These are phyloP conservation scores for Caenorhabditis sulstoni DNA, from an alignment of 2,888 invertebrate genomes.

Conservation along the genomic window DNA sequence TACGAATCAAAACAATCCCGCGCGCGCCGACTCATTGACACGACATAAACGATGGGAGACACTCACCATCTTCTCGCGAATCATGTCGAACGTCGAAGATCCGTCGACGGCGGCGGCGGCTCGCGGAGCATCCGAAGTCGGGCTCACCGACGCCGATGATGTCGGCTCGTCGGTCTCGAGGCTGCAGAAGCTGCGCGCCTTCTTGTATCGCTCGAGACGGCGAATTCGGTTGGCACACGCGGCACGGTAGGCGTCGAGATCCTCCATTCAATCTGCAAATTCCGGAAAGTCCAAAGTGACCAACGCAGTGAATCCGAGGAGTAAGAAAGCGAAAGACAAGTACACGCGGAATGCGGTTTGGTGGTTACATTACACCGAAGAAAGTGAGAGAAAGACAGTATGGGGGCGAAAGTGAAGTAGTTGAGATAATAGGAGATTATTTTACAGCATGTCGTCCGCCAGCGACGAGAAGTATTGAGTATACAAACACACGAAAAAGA, in stretches of 20 bases:
- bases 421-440: slow-evolving; percentile 57
- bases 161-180: slow-evolving; percentile 64
- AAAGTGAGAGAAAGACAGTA: slow-evolving; percentile 50
- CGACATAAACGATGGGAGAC: slow-evolving; percentile 33
- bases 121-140: slow-evolving; percentile 21
- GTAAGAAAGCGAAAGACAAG: slow-evolving; percentile 31
- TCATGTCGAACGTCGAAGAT: slow-evolving; percentile 68
- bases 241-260: slow-evolving; percentile 71
- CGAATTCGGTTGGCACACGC: slow-evolving; percentile 75
- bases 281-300: neutral
- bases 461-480: slow-evolving; percentile 30
- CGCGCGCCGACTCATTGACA: slow-evolving; percentile 23
- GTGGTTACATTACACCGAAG: slow-evolving; percentile 53
- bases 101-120: slow-evolving; percentile 1
- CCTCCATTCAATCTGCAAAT: slow-evolving; percentile 59
- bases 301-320: neutral
- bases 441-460: slow-evolving; percentile 45
- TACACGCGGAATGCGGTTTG: slow-evolving; percentile 45
- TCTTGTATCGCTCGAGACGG: slow-evolving; percentile 78
- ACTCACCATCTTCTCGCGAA: slow-evolving; percentile 74
- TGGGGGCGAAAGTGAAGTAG: slow-evolving; percentile 46
- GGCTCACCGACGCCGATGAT: slow-evolving; percentile 30
- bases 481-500: slow-evolving; percentile 35
- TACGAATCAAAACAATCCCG: slow-evolving; percentile 50
- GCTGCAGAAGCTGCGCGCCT: slow-evolving; percentile 77